A percentile compares a stretch with the other conserved stretches of the same genome.
phyloP scores from a whole-genome alignment of 1,140 invertebrate genomes.

The Parasteatoda tepidariorum region DNA sequence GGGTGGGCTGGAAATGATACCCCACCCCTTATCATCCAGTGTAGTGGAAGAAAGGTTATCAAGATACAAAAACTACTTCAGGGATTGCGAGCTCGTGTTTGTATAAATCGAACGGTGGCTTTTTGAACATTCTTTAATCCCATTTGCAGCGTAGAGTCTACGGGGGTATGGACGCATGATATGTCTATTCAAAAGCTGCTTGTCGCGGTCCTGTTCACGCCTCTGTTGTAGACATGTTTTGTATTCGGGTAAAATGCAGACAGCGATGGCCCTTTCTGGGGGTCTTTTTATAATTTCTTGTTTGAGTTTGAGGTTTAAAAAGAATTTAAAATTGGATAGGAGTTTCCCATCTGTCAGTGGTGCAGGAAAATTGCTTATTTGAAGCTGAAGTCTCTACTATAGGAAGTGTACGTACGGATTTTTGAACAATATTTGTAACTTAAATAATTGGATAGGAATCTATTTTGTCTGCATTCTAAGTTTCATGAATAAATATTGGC shows the following conservation, averaged over 20 bases:
- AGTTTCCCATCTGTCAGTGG: not conserved
- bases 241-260: not conserved
- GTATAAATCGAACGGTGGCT: constrained; percentile 44
- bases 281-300: constrained; percentile 37
- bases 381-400: not conserved
- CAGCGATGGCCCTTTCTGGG: not conserved
- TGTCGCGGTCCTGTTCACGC: constrained; percentile 37
- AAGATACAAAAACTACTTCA: constrained; percentile 27
- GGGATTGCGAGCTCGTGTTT: constrained; percentile 38
- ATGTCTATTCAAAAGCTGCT: constrained; percentile 13
- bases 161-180: not conserved
- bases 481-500: too few species aligned
- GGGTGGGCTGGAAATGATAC: not conserved
- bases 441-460: too few species aligned
- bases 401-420: too few species aligned
- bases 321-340: not conserved
- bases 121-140: constrained; percentile 19
- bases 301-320: constrained; percentile 11
- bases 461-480: too few species aligned
- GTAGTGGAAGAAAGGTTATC: constrained; percentile 29
- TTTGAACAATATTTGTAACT: too few species aligned
- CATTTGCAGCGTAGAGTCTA: not conserved
- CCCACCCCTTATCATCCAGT: not conserved
- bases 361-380: not conserved
- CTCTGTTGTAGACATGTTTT: constrained; percentile 40